These are phyloP conservation scores for Albula glossodonta DNA, from an alignment of 2,113 vertebrate species.

Conservation along the genomic window DNA sequence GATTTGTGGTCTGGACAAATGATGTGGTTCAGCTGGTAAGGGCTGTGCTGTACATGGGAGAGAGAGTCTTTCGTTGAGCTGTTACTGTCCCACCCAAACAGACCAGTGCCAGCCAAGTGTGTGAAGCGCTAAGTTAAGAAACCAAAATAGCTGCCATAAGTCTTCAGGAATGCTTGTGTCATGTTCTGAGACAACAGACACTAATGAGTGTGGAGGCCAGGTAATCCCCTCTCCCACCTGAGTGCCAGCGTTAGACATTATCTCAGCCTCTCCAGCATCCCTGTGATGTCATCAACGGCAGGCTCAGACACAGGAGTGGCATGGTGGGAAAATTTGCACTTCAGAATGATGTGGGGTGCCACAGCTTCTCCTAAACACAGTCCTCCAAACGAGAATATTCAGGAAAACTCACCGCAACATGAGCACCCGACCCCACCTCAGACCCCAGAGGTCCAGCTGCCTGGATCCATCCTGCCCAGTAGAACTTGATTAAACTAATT, in stretches of 20 bases:
- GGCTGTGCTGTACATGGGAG: neutral
- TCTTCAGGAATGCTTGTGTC: neutral
- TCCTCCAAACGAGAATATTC: neutral
- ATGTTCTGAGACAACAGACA: neutral
- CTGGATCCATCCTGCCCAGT: neutral
- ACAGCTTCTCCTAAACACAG: neutral
- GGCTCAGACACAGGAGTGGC: neutral
- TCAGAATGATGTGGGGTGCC: neutral
- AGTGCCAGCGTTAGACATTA: neutral
- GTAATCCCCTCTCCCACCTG: constrained; percentile 12
- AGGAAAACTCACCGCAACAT: neutral
- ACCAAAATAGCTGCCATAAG: neutral
- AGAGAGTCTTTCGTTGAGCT: neutral
- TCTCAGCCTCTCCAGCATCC: neutral
- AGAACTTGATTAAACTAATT: neutral
- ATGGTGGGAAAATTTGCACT: neutral
- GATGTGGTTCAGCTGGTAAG: too few species aligned
- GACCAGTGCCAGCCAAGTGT: neutral
- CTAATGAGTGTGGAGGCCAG: neutral
- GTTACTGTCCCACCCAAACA: neutral
- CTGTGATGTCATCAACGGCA: constrained; percentile 4
- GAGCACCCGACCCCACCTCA: neutral
- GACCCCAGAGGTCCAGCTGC: neutral
- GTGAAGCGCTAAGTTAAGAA: neutral
- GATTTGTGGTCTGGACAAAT: neutral